Evolutionary conservation across 2,797 vertebrate species (phyloP), one percentile per base, ranked within the genome.

Genomic region (Artibeus jamaicensis): DNA sequence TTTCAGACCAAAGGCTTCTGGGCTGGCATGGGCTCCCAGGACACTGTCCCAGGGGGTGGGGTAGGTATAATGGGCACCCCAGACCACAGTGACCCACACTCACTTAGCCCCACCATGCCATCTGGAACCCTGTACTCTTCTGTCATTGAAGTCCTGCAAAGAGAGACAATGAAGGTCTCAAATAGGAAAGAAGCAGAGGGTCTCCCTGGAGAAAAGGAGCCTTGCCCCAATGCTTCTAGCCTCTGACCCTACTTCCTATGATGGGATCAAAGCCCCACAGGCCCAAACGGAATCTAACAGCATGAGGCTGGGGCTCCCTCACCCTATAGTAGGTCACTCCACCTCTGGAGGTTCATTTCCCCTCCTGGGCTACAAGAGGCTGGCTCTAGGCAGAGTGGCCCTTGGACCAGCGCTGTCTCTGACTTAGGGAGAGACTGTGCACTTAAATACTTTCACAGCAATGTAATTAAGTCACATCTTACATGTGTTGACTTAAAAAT

Each of bases 41-140:
- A 50, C 16, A 53, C 81, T 1, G 5, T 16, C 65, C 70, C 73
- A 8, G 12, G 42, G 46, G 14, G 8, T 21, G 24, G n/a, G n/a
- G 50, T 37, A 34, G 26, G 22, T 37, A 44, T 12, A 55, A 57
- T 8, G 57, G 55, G 59, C 9, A 34, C 10, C 44, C 34, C 34
- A 1, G 19, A 32, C 39, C 81, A 29, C 2, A 21, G 76, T 22
- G 32, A 46, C 82, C 93, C 86, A 91, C 98, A 99, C 99, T 99
- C 97, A 99, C 99, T 99, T 32, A 99, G 99, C 91, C 99, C 99
- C 19, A 99, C 99, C 99, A 99, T 99, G 98, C 99, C 98, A 9
- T 99, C 99, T 0, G 99, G 99, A 55, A 99, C 99, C 73, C 98
- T 98, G 98, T 99, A 99, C 84, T 99, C 99, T 95, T 99, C 99